Percentiles rank a stretch among this genome's conserved stretches.
Conservation (phyloP, 2,113 vertebrate species). For the Aphyosemion australe region DNA sequence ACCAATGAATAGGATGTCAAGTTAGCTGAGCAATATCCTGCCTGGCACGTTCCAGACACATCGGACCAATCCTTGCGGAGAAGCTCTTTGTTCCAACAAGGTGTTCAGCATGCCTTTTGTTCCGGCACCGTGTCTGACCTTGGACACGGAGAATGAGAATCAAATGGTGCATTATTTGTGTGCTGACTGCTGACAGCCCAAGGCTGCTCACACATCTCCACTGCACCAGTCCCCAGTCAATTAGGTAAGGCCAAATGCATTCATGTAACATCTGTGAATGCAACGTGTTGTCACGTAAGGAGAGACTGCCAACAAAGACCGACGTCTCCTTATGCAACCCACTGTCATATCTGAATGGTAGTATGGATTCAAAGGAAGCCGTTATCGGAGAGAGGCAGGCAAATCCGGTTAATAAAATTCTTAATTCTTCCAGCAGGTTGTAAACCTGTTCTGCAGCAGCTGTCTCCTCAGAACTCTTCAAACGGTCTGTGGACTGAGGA, state of each 20-base stretch:
- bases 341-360: constrained; percentile 28
- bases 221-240: constrained; percentile 55
- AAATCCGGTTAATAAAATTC: constrained; percentile 29
- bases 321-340: constrained; percentile 3
- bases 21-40: constrained; percentile 56
- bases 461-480: constrained; percentile 44
- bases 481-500: constrained; percentile 58
- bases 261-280: constrained; percentile 58
- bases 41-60: constrained; percentile 28
- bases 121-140: constrained; percentile 61
- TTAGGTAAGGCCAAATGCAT: constrained; percentile 63
- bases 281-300: constrained; percentile 37
- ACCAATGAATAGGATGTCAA: constrained; percentile 57
- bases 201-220: constrained; percentile 59
- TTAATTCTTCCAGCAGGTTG: constrained; percentile 28
- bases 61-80: constrained; percentile 44
- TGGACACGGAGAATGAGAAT: constrained; percentile 67
- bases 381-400: constrained; percentile 12
- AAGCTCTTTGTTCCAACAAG: constrained; percentile 71
- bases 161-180: constrained; percentile 69
- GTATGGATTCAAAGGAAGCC: constrained; percentile 26
- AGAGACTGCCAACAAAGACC: constrained; percentile 15
- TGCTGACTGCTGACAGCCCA: constrained; percentile 67
- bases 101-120: constrained; percentile 71
- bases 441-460: constrained; percentile 39